phyloP scores from a whole-genome alignment of 2,797 vertebrate genomes.

The Petrocephalus sullivani region DNA sequence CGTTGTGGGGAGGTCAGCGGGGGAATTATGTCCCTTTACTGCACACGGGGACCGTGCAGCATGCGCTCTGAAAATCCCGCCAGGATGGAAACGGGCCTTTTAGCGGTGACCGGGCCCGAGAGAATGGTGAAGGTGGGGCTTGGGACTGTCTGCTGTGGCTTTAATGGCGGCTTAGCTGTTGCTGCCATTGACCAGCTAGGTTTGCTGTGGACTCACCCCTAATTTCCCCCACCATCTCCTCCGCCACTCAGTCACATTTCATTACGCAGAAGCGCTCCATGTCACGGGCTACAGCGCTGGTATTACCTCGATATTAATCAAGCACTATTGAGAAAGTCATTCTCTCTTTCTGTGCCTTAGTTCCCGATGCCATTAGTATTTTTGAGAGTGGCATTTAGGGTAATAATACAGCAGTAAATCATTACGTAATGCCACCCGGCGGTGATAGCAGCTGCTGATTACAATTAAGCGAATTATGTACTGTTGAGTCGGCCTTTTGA shows the following conservation, averaged over 20 bases:
- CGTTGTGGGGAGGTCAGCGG: neutral
- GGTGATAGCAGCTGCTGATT: neutral
- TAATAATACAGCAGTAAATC: neutral
- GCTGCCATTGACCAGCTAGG: neutral
- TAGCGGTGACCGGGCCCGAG: too few relatives aligned
- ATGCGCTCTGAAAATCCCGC: neutral
- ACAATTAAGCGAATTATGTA: neutral
- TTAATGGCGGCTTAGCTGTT: neutral
- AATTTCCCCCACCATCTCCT: neutral
- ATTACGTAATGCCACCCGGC: neutral
- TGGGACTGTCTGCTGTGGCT: neutral
- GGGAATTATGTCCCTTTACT: neutral
- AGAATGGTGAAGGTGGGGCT: neutral
- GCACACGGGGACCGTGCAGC: neutral
- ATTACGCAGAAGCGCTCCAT: neutral
- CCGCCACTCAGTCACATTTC: neutral
- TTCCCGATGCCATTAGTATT: neutral
- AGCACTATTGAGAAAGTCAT: neutral
- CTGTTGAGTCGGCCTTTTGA: neutral
- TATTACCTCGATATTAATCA: slow-evolving; percentile 1
- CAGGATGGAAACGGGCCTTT: neutral
- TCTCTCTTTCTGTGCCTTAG: neutral
- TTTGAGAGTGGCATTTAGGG: neutral
- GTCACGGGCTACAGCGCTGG: neutral
- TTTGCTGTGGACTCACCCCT: neutral